A percentile compares a stretch with the other conserved stretches of the same genome.
Conservation (phyloP, 2,888 invertebrate species). For the Eretmocerus hayati region DNA sequence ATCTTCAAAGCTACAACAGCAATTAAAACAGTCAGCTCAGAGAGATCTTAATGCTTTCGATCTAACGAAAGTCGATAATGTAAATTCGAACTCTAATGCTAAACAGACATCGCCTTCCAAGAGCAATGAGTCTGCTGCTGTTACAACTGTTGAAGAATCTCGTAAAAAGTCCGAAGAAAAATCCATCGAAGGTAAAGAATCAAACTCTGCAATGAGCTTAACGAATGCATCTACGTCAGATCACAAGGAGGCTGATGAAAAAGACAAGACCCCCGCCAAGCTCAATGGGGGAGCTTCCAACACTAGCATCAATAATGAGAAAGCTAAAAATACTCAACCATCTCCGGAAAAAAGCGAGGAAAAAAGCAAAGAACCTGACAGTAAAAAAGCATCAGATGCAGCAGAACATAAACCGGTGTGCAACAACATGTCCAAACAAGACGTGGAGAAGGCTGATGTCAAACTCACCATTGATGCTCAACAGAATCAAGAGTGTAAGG, state of each 20-base stretch:
- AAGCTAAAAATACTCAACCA: conserved; percentile 13
- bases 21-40: background rate
- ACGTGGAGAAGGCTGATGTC: background rate
- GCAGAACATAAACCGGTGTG: background rate
- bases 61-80: conserved; percentile 29
- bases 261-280: conserved; percentile 22
- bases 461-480: conserved; percentile 3
- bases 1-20: background rate
- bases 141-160: background rate
- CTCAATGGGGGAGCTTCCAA: conserved; percentile 17
- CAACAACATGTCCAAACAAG: background rate
- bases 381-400: background rate
- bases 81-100: background rate
- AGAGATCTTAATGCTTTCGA: conserved; percentile 33
- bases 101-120: background rate
- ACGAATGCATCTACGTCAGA: conserved; percentile 3
- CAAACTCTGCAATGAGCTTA: background rate
- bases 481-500: conserved; percentile 12
- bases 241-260: conserved; percentile 17
- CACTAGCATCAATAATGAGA: conserved; percentile 6
- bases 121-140: background rate
- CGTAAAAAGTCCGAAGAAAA: background rate
- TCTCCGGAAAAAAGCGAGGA: conserved; percentile 7
- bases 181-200: background rate
- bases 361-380: background rate